Evolutionary conservation across 2,888 invertebrate species (phyloP).

Genomic region (Meliscaeva auricollis): DNA sequence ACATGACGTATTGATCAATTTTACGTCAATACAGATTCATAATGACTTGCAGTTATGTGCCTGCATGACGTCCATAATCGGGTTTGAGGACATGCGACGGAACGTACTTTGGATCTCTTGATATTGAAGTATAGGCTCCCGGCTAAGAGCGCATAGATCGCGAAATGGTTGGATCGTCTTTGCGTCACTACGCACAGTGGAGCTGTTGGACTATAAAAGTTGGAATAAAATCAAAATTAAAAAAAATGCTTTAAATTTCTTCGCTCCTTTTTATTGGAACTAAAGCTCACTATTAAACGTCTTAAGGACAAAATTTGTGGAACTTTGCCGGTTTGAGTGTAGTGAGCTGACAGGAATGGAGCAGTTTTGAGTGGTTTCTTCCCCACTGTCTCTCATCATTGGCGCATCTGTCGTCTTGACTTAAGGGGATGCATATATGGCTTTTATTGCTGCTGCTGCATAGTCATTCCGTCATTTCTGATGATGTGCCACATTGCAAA

Average conservation of each 20-base stretch:
- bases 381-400: background rate
- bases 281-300: background rate
- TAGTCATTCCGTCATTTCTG: slow-evolving; percentile 64
- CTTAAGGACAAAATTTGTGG: no score
- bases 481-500: slow-evolving; percentile 68
- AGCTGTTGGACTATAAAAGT: background rate
- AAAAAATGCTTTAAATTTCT: background rate
- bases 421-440: slow-evolving; percentile 60
- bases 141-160: slow-evolving; percentile 24
- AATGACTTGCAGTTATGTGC: slow-evolving; percentile 49
- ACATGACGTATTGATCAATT: slow-evolving; percentile 75
- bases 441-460: slow-evolving; percentile 48
- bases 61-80: slow-evolving; percentile 47
- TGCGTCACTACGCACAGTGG: slow-evolving; percentile 21
- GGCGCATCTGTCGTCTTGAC: slow-evolving; percentile 58
- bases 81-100: slow-evolving; percentile 15
- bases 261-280: background rate
- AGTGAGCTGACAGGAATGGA: no score
- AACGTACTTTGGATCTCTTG: background rate
- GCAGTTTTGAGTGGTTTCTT: no score
- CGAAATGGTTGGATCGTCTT: background rate
- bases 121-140: no score
- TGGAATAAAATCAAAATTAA: background rate
- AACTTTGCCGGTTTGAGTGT: no score
- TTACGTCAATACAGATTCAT: slow-evolving; percentile 75